Base-by-base conservation (phyloP, 2,113 vertebrate species). In the Oriolus oriolus region DNA sequence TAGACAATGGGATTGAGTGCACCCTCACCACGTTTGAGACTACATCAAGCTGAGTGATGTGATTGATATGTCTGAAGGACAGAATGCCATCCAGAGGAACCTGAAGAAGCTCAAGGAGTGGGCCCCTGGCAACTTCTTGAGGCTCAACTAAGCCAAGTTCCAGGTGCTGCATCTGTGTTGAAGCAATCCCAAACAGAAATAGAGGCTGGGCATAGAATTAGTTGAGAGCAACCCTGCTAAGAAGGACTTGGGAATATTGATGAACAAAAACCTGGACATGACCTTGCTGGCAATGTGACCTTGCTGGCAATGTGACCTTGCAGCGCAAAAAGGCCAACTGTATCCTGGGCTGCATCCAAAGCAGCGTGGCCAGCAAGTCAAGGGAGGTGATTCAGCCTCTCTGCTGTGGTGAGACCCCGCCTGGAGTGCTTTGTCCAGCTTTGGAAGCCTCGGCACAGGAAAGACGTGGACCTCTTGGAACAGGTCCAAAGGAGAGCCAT, bases 261-360 rank as follows among this genome's bases (percentile, higher is more conserved):
- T 50, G 15, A 65, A 57, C 6, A 50, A 73, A 73, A 42, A 42
- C 9, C 28, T 66, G 61, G 45, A 39, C 1, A 1, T 31, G 33
- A 60, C 20, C 61, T n/a, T n/a, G n/a, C n/a, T 45, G 33, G 10
- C 24, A 68, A 53, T 41, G 16, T 39, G 61, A 37, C 9, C 16
- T 60, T 45, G 28, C n/a, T 45, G 33, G 10, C 24, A 68, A 53
- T 41, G 16, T 39, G 61, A 37, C 9, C 16, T 60, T 45, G 28
- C n/a, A 68, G 28, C 0, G 0, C 45, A 37, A 66, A 59, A 81
- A 44, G 3, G 19, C 35, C 39, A 53, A 0, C 28, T 6, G 10
- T 33, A 21, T 28, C 19, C 45, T 45, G 45, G 37, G 28, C 45
- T 75, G 22, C 39, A 60, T n/a, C 39, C 41, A 81, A 59, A 60